Evolutionary conservation across 1,140 invertebrate species (phyloP).

Genomic region (Platorchestia sp.): DNA sequence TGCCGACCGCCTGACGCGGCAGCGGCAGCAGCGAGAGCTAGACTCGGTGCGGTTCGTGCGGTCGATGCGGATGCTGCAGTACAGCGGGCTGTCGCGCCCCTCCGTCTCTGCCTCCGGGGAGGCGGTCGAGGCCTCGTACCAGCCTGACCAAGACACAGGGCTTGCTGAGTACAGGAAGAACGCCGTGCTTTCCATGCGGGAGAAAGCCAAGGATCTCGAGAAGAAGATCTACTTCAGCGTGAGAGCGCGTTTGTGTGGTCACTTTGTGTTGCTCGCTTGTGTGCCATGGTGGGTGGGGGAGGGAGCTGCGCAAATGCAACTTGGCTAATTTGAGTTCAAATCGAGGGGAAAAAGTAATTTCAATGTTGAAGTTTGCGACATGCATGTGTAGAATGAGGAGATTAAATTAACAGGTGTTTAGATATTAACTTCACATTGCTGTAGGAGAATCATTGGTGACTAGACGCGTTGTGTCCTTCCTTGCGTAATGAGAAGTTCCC

Average conservation of each 20-base stretch:
- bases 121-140: slow-evolving; percentile 51
- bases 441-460: too few species aligned
- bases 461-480: too few species aligned
- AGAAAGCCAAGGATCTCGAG: slow-evolving; percentile 64
- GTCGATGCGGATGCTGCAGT: slow-evolving; percentile 83
- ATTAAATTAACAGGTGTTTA: too few species aligned
- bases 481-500: too few species aligned
- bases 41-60: slow-evolving; percentile 82
- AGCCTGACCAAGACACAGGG: slow-evolving; percentile 58
- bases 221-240: slow-evolving; percentile 59
- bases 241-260: slow-evolving; percentile 23
- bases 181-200: slow-evolving; percentile 57
- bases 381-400: too few species aligned
- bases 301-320: background rate
- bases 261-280: background rate
- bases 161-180: slow-evolving; percentile 64
- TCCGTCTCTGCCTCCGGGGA: slow-evolving; percentile 38
- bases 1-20: slow-evolving; percentile 77
- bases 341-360: too few species aligned
- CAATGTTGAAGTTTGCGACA: too few species aligned
- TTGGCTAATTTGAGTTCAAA: background rate
- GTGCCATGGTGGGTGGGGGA: background rate
- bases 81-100: slow-evolving; percentile 52
- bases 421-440: too few species aligned
- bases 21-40: slow-evolving; percentile 78